These are phyloP conservation scores for Xanthia icteritia DNA, from an alignment of 2,888 invertebrate genomes.

Conservation along the genomic window DNA sequence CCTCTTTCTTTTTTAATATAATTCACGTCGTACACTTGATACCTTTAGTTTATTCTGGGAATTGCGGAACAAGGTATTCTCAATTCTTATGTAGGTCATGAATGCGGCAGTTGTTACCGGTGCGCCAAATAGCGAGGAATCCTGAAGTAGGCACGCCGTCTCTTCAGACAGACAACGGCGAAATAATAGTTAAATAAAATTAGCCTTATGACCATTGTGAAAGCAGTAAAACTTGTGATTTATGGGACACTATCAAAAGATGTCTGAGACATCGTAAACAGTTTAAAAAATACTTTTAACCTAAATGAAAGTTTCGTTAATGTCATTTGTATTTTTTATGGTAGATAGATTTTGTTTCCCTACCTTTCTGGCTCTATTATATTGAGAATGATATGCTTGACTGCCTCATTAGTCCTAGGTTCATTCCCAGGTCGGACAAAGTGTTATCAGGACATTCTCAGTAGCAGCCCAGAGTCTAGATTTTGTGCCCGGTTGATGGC, in stretches of 20 bases:
- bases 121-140: constrained; percentile 64
- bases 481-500: not conserved
- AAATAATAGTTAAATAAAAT: constrained; percentile 72
- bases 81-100: constrained; percentile 55
- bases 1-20: constrained; percentile 40
- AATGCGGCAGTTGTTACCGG: constrained; percentile 61
- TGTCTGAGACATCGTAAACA: constrained; percentile 67
- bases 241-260: constrained; percentile 66
- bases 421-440: not conserved
- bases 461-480: too few species aligned
- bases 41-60: constrained; percentile 40
- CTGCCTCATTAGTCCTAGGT: too few species aligned
- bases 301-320: constrained; percentile 52
- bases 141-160: constrained; percentile 57
- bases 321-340: constrained; percentile 24
- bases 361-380: not conserved
- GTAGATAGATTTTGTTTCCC: not conserved
- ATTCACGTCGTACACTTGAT: constrained; percentile 26
- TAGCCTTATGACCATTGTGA: constrained; percentile 65
- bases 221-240: constrained; percentile 74
- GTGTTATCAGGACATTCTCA: not conserved
- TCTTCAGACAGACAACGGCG: constrained; percentile 67
- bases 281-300: constrained; percentile 53
- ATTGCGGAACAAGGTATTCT: constrained; percentile 47
- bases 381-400: not conserved